phyloP scores from a whole-genome alignment of 1,140 invertebrate genomes.

The Apis dorsata region DNA sequence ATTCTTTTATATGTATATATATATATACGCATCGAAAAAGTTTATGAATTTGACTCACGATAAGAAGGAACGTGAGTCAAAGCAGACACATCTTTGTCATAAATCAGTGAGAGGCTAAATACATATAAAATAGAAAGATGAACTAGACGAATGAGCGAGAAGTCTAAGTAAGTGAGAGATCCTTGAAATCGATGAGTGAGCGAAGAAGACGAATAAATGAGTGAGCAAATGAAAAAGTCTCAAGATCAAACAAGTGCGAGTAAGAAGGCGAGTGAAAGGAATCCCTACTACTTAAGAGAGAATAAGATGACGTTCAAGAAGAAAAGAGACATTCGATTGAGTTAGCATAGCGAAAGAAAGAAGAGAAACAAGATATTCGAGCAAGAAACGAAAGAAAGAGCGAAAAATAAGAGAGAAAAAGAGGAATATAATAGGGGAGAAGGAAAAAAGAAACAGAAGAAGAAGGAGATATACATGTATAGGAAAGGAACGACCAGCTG shows the following conservation, averaged over 20 bases:
- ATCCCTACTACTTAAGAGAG: neutral
- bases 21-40: slow-evolving; percentile 1
- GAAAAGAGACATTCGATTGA: neutral
- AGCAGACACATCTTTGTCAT: neutral
- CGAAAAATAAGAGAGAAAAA: neutral
- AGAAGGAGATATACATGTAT: slow-evolving; percentile 43
- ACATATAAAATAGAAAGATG: neutral
- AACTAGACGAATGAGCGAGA: neutral
- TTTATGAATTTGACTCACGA: slow-evolving; percentile 43
- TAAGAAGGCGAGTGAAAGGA: slow-evolving; percentile 17
- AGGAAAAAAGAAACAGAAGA: slow-evolving; percentile 28
- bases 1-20: slow-evolving; percentile 13
- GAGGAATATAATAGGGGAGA: neutral
- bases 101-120: neutral
- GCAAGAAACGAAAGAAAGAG: slow-evolving; percentile 5
- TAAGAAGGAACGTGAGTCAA: slow-evolving; percentile 29
- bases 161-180: neutral
- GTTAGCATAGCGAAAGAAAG: neutral
- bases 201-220: slow-evolving; percentile 14
- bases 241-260: neutral
- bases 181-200: slow-evolving; percentile 21
- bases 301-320: neutral
- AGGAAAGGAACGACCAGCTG: slow-evolving; percentile 70
- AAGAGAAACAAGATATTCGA: neutral
- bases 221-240: neutral